A percentile compares a stretch with the other conserved stretches of the same genome.
Evolutionary conservation across 2,797 vertebrate genomes (phyloP).

Genomic region (Sciaenops ocellatus): DNA sequence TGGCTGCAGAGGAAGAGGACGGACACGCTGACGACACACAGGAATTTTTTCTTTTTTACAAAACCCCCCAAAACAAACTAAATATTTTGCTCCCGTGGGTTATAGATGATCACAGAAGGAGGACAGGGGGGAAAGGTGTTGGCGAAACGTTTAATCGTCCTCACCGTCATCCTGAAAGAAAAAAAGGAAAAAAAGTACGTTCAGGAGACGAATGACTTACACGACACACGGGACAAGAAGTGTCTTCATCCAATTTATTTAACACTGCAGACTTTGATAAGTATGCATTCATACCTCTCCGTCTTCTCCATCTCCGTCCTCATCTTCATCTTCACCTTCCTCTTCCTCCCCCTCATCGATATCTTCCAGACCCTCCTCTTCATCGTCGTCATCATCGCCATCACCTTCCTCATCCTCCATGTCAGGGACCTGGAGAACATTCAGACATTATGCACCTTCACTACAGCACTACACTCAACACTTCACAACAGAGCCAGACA

Average conservation of each 20-base stretch:
- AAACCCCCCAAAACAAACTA: conserved; percentile 46
- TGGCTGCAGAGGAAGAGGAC: conserved; percentile 71
- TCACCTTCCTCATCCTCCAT: conserved; percentile 99
- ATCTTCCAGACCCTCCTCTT: conserved; percentile 96
- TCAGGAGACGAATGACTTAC: too few species aligned
- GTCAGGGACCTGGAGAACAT: conserved; percentile 90
- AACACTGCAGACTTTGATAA: not conserved
- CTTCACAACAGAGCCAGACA: not conserved
- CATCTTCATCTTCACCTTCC: conserved; percentile 93
- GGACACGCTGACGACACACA: conserved; percentile 63
- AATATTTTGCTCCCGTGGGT: conserved; percentile 58
- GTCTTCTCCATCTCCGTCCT: conserved; percentile 96
- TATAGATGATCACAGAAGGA: conserved; percentile 54
- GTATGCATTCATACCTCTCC: conserved; percentile 83
- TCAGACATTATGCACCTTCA: not conserved
- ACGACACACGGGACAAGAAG: not conserved
- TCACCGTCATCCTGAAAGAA: conserved; percentile 92
- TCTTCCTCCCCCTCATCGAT: conserved; percentile 98
- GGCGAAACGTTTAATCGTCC: conserved; percentile 88
- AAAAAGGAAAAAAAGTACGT: not conserved
- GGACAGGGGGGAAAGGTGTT: conserved; percentile 38
- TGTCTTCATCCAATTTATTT: not conserved
- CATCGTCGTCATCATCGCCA: conserved; percentile 94
- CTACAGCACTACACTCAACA: not conserved
- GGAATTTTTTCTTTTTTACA: conserved; percentile 41